Evolutionary conservation across 2,797 vertebrate species (phyloP), one percentile per base, ranked within the genome.

Genomic region (Naso thynnoides): DNA sequence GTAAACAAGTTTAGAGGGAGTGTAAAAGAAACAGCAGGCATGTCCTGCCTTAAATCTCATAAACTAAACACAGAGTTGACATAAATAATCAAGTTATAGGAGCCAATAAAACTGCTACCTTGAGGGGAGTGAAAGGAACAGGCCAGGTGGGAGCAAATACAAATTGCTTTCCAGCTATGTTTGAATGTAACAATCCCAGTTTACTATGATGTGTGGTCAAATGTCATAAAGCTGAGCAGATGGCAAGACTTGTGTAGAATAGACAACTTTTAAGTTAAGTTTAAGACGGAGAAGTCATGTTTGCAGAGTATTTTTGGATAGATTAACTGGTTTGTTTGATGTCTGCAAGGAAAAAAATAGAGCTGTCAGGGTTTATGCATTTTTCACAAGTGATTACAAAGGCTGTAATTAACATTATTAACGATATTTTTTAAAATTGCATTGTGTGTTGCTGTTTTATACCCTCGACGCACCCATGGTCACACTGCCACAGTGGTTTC

Each of bases 31-130:
- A 53, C 33, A 64, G 48, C 49, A 67, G 45, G 39, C 18, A 27
- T 24, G 50, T 3, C 4, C 13, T 10, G 48, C 33, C 39, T 33
- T 45, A 59, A 62, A 33, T 39, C 53, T 39, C 29, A 65, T 54
- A 66, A 82, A 63, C 16, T 27, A 47, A 42, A 64, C 26, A 48
- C 27, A 52, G 33, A 81, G 63, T 36, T 49, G 33, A 80, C 53
- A 60, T 69, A 63, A 61, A 85, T 82, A 64, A 75, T 80, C 24
- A 38, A 50, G 48, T 83, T 80, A 72, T 5, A 58, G 59, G 64
- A 72, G 70, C 31, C 33, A 76, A 63, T 70, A 85, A 84, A 82
- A 69, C 6, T 33, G 26, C 8, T 6, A 58, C 60, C 55, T 72
- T 18, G 29, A 54, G 62, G 66, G 49, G 2, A 42, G 19, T 39